Conservation (phyloP, 2,888 invertebrate genomes). For the Terebella lapidaria region DNA sequence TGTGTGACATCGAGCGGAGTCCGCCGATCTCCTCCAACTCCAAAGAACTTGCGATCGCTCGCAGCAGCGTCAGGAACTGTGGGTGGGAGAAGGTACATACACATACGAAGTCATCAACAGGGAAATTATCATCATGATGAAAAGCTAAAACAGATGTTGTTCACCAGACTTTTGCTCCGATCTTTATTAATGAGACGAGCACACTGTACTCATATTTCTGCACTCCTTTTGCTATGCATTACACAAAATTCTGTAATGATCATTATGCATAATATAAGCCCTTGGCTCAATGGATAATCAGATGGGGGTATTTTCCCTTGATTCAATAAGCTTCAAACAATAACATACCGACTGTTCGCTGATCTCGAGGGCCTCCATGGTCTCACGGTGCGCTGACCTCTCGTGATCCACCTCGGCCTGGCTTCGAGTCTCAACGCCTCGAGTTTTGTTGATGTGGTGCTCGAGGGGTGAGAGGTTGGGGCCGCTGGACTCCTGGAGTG, state of each 20-base stretch:
- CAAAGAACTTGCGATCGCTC: constrained; percentile 37
- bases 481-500: background rate
- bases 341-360: constrained; percentile 48
- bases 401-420: constrained; percentile 46
- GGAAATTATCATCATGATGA: no score
- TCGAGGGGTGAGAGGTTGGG: background rate
- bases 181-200: background rate
- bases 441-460: constrained; percentile 28
- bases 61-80: constrained; percentile 44
- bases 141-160: no score
- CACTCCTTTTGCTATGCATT: no score
- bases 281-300: no score
- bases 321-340: no score
- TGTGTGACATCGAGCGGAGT: constrained; percentile 45
- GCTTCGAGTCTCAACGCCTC: constrained; percentile 31
- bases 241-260: no score
- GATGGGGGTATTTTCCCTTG: no score
- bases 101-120: no score
- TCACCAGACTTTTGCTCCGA: no score
- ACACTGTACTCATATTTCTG: no score
- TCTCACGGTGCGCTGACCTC: constrained; percentile 48
- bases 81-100: background rate
- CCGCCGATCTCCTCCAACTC: constrained; percentile 47
- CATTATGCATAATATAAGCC: no score
- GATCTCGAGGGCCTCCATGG: constrained; percentile 45